These are phyloP conservation scores for Acipenser oxyrinchus DNA, from an alignment of 2,797 vertebrate species.

Conservation along the genomic window DNA sequence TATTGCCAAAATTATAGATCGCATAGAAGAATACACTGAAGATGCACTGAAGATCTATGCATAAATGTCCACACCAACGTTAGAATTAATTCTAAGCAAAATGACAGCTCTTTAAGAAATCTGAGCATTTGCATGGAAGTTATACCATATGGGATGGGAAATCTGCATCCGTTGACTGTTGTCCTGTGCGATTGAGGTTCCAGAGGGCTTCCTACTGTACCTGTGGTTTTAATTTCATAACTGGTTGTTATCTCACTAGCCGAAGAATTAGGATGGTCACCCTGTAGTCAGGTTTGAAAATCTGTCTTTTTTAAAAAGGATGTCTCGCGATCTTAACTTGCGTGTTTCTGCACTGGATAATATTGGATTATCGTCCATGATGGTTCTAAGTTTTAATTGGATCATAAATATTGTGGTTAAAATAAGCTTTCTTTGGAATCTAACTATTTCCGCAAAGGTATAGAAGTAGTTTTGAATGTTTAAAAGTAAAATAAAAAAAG, in stretches of 20 bases:
- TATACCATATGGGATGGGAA: slow-evolving; percentile 39
- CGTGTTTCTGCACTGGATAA: not conserved
- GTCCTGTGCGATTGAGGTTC: slow-evolving; percentile 1
- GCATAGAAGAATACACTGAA: too few species aligned
- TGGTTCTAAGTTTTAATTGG: not conserved
- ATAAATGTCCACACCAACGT: too few species aligned
- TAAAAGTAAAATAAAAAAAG: too few species aligned
- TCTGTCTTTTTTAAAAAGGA: too few species aligned
- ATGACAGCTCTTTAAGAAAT: too few species aligned
- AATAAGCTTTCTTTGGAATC: not conserved
- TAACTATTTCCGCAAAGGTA: not conserved
- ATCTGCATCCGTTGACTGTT: slow-evolving; percentile 5
- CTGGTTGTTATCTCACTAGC: not conserved
- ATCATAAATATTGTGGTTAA: not conserved
- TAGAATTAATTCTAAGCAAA: too few species aligned
- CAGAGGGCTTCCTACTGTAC: slow-evolving; percentile 2
- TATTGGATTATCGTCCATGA: not conserved
- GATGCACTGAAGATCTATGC: too few species aligned
- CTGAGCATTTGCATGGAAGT: slow-evolving; percentile 52
- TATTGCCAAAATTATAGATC: too few species aligned
- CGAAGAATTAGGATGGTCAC: too few species aligned
- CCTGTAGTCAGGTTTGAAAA: too few species aligned
- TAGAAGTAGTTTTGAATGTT: slow-evolving; percentile 3
- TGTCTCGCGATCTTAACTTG: too few species aligned
- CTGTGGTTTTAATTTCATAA: slow-evolving; percentile 5